phyloP scores from a whole-genome alignment of 2,113 vertebrate species.

The Muscicapa adusta region DNA sequence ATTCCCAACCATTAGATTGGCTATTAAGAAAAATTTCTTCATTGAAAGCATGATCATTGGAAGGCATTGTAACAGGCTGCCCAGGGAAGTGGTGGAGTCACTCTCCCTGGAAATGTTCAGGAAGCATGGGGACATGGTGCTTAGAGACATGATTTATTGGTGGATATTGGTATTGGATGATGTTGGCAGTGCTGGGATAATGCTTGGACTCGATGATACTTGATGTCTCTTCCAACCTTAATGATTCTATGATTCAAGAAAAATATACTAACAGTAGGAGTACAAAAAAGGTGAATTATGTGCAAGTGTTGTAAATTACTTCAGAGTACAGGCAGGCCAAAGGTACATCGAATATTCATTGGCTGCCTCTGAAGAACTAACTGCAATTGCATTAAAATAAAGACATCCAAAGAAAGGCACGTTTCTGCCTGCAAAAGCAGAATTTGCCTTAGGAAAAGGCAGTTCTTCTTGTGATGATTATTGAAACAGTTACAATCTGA shows the following conservation, averaged over 20 bases:
- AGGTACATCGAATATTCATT: background rate
- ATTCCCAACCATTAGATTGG: background rate
- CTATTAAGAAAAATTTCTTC: background rate
- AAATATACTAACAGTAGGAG: background rate
- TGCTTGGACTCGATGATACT: background rate
- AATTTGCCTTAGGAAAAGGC: background rate
- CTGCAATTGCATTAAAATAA: background rate
- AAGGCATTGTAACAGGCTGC: background rate
- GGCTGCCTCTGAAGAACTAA: background rate
- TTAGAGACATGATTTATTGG: background rate
- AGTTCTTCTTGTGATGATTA: background rate
- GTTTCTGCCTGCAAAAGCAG: background rate
- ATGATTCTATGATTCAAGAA: background rate
- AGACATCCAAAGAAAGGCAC: background rate
- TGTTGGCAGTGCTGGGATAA: background rate
- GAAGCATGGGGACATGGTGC: background rate
- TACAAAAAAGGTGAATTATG: background rate
- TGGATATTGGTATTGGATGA: too few relatives aligned
- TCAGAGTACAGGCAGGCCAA: background rate
- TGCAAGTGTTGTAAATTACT: background rate
- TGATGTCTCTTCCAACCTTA: background rate
- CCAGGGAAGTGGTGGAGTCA: background rate
- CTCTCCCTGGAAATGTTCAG: background rate
- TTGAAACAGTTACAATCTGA: background rate
- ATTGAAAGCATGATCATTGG: background rate